phyloP scores from a whole-genome alignment of 1,140 invertebrate genomes.

The Trichonephila clavipes region DNA sequence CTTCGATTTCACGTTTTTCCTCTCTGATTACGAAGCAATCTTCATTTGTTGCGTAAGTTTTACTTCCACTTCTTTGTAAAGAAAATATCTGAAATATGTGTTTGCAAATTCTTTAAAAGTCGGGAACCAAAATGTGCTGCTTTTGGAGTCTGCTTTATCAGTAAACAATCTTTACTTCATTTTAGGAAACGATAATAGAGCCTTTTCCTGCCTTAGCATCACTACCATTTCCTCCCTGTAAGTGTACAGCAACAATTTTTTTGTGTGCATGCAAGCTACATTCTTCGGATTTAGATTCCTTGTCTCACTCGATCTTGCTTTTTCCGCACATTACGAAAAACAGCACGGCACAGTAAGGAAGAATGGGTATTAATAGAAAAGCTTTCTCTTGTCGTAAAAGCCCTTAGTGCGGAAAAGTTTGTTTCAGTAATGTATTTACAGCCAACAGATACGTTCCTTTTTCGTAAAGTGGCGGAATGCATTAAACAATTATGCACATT shows the following conservation, averaged over 20 bases:
- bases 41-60: neutral
- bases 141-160: neutral
- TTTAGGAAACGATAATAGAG: neutral
- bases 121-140: neutral
- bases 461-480: neutral
- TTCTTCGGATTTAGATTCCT: neutral
- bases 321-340: neutral
- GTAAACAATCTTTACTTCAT: slow-evolving; percentile 19
- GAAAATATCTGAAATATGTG: neutral
- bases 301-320: neutral
- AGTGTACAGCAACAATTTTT: neutral
- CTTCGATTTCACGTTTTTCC: neutral
- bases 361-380: neutral
- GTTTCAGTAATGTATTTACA: neutral
- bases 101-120: neutral
- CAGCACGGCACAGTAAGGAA: neutral
- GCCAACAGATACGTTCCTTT: neutral
- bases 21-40: neutral
- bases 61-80: neutral
- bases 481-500: neutral
- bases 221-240: neutral
- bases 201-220: neutral
- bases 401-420: neutral
- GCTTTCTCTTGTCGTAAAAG: neutral
- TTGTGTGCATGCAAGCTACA: neutral